Evolutionary conservation across 1,140 invertebrate genomes (phyloP).

Genomic region (Schlechtendalia chinensis): DNA sequence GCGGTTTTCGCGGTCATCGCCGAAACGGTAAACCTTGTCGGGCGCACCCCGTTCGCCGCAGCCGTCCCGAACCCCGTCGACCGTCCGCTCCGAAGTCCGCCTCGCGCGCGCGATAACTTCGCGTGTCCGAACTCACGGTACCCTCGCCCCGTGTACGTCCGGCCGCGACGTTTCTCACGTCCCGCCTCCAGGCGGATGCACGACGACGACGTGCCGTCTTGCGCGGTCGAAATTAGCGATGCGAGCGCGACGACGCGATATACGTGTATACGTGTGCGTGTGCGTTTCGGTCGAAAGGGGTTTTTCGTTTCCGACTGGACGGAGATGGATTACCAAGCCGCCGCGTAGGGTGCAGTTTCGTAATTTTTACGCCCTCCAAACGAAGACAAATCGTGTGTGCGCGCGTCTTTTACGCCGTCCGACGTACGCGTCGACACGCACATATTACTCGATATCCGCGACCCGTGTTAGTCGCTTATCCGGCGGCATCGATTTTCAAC

Average conservation of each 20-base stretch:
- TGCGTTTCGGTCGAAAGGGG: slow-evolving; percentile 3
- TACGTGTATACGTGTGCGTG: not conserved
- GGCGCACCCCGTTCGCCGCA: too few relatives aligned
- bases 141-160: not conserved
- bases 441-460: too few relatives aligned
- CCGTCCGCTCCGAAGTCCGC: too few relatives aligned
- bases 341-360: not conserved
- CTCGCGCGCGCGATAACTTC: too few relatives aligned
- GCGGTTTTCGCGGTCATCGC: too few relatives aligned
- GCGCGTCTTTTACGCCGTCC: not conserved
- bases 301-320: slow-evolving; percentile 1
- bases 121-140: too few relatives aligned
- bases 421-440: not conserved
- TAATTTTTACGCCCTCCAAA: slow-evolving; percentile 26
- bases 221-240: not conserved
- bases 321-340: slow-evolving; percentile 28
- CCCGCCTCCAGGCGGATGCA: too few relatives aligned
- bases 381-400: slow-evolving; percentile 3
- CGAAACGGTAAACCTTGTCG: too few relatives aligned
- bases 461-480: too few relatives aligned
- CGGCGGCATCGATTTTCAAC: too few relatives aligned
- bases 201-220: not conserved
- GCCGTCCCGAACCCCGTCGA: too few relatives aligned
- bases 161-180: not conserved
- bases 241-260: not conserved